A percentile compares a stretch with the other conserved stretches of the same genome.
Conservation (phyloP, 1,140 invertebrate species). For the Steinernema feltiae region DNA sequence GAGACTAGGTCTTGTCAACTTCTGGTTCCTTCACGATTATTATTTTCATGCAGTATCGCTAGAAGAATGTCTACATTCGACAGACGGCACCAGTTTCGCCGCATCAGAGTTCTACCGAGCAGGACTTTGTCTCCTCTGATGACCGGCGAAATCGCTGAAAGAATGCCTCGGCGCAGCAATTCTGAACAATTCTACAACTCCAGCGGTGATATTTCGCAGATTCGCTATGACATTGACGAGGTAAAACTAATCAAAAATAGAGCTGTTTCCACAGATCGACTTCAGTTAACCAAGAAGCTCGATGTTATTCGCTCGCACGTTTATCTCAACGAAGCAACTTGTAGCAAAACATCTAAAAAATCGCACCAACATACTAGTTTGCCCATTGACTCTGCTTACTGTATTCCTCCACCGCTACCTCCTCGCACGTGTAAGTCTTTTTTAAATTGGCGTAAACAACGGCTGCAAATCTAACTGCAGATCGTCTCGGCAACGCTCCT, state of each 20-base stretch:
- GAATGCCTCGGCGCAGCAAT: background rate
- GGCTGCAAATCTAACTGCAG: background rate
- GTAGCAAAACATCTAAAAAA: background rate
- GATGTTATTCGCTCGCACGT: background rate
- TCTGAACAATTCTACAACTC: background rate
- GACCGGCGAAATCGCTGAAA: background rate
- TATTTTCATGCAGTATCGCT: background rate
- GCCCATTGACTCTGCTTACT: slow-evolving; percentile 2
- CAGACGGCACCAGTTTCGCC: background rate
- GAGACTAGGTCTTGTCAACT: background rate
- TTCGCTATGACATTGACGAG: background rate
- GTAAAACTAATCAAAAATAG: background rate
- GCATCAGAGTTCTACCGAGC: background rate
- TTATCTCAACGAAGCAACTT: background rate
- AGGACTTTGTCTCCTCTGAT: background rate
- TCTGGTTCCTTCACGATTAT: background rate
- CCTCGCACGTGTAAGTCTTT: background rate
- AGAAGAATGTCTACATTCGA: background rate
- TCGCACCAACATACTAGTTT: too few relatives aligned
- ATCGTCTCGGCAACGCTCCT: background rate
- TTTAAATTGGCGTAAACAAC: too few relatives aligned
- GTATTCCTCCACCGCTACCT: background rate
- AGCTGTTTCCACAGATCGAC: background rate
- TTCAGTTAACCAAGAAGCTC: background rate
- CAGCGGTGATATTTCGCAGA: background rate